Evolutionary conservation across 35 echinoderm and acorn worm genomes (phyloP), one percentile per base, ranked within the genome.

Genomic region (Anneissia japonica): DNA sequence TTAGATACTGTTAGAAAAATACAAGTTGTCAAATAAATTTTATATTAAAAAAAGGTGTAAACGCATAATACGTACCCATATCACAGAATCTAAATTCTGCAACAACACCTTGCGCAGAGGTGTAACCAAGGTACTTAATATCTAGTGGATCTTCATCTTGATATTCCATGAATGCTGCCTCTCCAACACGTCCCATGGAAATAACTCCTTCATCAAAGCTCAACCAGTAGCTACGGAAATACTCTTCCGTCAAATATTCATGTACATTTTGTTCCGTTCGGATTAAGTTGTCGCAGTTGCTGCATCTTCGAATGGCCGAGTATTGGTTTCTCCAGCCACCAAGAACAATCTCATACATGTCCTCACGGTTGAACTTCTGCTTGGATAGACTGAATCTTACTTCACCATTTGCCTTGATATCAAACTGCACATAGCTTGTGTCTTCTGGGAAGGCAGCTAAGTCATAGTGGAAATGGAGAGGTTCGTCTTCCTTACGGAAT

Each of bases 161-260:
- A 33, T 37, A 77, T 34, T 77, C 30, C 75, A 77, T 77, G 33
- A 77, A 77, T 14, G 75, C 30, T 32, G 31, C 30, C 19, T 64
- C 75, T 77, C 75, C 75, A 3, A 35, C 75, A 35, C 35, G 31
- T 35, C 75, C 75, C 3, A 77, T 37, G 3, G 32, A 35, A 37
- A 77, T 77, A 77, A 77, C 75, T 32, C 75, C 31, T 35, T 77
- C 35, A 37, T 77, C 35, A 37, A 35, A 77, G 26, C 75, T 77
- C 10, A 77, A 35, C 75, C 75, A 77, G 21, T 35, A 77, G 10
- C 35, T 37, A 1, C 75, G 31, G 31, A 77, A 77, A 35, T 77
- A 0, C 30, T 77, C 35, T 32, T 11, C 9, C 0, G 30, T 35
- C 30, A 77, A 37, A 37, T 35, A 35, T 3, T 31, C 75, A 77